phyloP scores from a whole-genome alignment of 2,888 invertebrate species.

The Agrenia bidenticulata region DNA sequence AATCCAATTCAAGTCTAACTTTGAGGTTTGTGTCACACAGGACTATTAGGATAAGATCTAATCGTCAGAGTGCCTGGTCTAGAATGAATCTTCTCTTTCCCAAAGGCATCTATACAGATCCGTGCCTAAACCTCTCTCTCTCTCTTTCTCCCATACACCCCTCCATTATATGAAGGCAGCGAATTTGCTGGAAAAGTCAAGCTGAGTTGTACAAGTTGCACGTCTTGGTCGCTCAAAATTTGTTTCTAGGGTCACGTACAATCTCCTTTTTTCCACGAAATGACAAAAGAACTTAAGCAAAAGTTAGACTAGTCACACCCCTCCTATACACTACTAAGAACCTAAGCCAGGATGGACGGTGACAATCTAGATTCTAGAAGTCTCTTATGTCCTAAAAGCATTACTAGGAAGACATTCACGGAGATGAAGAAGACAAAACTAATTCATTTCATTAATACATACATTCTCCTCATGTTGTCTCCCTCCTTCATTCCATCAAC shows the following conservation, averaged over 20 bases:
- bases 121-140: too few relatives aligned
- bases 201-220: constrained; percentile 20
- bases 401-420: constrained; percentile 1
- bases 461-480: constrained; percentile 8
- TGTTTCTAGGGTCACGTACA: constrained; percentile 53
- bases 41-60: constrained; percentile 45
- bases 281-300: constrained; percentile 28
- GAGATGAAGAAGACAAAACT: constrained; percentile 18
- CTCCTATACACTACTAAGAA: background rate
- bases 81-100: constrained; percentile 9
- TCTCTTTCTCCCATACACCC: too few relatives aligned
- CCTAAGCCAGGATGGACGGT: background rate
- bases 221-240: constrained; percentile 51
- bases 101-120: background rate
- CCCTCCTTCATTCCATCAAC: constrained; percentile 11
- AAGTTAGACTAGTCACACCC: constrained; percentile 20
- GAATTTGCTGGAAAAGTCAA: constrained; percentile 20
- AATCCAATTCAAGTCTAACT: constrained; percentile 42
- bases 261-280: constrained; percentile 41
- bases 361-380: constrained; percentile 4
- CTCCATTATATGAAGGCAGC: too few relatives aligned
- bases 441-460: constrained; percentile 26
- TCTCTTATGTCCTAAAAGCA: background rate
- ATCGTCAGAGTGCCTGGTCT: constrained; percentile 24
- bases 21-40: constrained; percentile 38